Percentiles rank a stretch among this genome's conserved stretches.
Evolutionary conservation across 2,113 vertebrate genomes (phyloP).

Genomic region (Mus spicilegus): DNA sequence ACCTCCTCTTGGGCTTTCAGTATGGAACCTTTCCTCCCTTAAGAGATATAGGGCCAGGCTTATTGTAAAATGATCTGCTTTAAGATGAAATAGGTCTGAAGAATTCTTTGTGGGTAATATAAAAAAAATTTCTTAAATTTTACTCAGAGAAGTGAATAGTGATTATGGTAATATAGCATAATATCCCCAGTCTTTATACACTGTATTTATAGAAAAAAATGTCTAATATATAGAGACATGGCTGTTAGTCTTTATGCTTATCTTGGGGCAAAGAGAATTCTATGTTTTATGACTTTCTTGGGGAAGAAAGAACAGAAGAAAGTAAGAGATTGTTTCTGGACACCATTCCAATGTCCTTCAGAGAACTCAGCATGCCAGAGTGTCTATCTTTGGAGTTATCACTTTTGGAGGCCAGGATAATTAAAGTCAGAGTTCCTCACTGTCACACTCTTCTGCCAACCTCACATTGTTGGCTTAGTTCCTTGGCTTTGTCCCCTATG

Average conservation of each 20-base stretch:
- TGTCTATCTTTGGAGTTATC: not conserved
- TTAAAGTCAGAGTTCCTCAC: not conserved
- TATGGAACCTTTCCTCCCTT: not conserved
- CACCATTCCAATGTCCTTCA: not conserved
- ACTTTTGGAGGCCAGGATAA: not conserved
- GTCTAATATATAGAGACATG: not conserved
- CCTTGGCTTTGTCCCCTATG: not conserved
- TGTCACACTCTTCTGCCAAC: not conserved
- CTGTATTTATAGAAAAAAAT: not conserved
- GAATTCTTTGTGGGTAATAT: not conserved
- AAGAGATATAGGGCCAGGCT: too few species aligned
- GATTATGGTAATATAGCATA: not conserved
- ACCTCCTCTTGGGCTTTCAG: not conserved
- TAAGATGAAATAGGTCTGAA: not conserved
- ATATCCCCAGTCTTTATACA: not conserved
- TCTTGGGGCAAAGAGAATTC: not conserved
- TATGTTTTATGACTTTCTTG: not conserved
- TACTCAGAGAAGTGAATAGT: not conserved
- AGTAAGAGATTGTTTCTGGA: not conserved
- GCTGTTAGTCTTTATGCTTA: not conserved
- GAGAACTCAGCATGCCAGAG: not conserved
- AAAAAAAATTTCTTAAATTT: not conserved
- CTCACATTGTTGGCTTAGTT: not conserved
- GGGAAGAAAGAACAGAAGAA: not conserved
- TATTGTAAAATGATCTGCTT: not conserved